Conservation (phyloP, 2,113 vertebrate species). For the Paedocypris sp. region DNA sequence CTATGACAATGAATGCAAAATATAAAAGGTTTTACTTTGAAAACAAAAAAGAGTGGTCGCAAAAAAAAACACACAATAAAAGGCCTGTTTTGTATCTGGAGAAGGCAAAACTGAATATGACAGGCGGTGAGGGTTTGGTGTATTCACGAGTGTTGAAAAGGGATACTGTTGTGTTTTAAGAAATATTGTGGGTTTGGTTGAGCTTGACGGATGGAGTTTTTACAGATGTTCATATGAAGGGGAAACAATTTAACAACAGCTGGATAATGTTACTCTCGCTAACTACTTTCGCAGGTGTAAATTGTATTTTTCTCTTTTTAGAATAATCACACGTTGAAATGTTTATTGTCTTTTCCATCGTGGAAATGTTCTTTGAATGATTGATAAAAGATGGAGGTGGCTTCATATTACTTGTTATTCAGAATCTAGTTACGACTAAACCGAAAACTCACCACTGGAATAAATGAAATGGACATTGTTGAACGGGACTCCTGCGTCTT, state of each 20-base stretch:
- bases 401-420: background rate
- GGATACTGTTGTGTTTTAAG: slow-evolving; percentile 29
- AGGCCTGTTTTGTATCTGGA: slow-evolving; percentile 30
- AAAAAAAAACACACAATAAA: no score
- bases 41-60: no score
- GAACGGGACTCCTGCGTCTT: no score
- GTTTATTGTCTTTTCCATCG: background rate
- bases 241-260: slow-evolving; percentile 22
- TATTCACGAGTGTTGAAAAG: slow-evolving; percentile 23
- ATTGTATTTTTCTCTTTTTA: background rate
- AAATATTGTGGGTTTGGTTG: slow-evolving; percentile 27
- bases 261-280: slow-evolving; percentile 9
- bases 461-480: background rate
- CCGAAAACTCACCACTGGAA: background rate
- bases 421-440: background rate
- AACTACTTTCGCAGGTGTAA: slow-evolving; percentile 29
- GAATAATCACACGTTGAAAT: background rate
- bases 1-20: no score
- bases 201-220: slow-evolving; percentile 31
- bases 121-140: slow-evolving; percentile 33
- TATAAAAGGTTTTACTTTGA: no score
- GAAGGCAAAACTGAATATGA: slow-evolving; percentile 23
- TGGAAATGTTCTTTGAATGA: background rate
- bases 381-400: background rate
- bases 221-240: slow-evolving; percentile 33